Evolutionary conservation across 2,113 vertebrate genomes (phyloP), one percentile per base, ranked within the genome.

Genomic region (Siniperca knerii): DNA sequence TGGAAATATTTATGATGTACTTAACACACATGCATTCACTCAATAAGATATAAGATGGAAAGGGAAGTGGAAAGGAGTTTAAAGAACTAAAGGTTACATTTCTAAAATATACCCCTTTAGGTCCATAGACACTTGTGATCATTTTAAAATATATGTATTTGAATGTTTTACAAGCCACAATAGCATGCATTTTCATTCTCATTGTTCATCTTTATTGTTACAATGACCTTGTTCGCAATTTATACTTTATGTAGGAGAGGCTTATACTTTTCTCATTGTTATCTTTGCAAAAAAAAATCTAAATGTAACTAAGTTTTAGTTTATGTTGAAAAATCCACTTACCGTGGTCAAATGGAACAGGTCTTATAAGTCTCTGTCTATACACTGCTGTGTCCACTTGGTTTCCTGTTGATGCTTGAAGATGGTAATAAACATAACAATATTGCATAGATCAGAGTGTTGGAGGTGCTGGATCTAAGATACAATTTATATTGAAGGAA

Each of bases 1-100:
- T 55, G 64, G 10, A 61, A 75, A 48, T 72, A 60, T 75, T 78
- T 52, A 76, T 69, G 68, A 42, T 73, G 25, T 12, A 35, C 52
- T 85, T 16, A 64, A n/a, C n/a, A 54, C 3, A 57, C 29, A 29
- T 52, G 35, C 15, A 48, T 55, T 77, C 1, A 58, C 40, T 37
- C 35, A 62, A 2, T 74, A 11, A 62, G 11, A 21, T 44, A 8
- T 8, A 25, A 13, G 11, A 25, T 10, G 11, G 37, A 29, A 54
- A 48, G 8, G 10, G 8, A 15, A 25, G 23, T 35, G 0, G 11
- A 18, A 25, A 25, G 3, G 23, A 23, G 23, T 11, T 10, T 10
- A 20, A 67, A 67, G 23, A 25, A 44, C 7, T 37, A 20, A 3
- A 20, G 18, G 61, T 64, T 35, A 4, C 23, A 57, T 23, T 55